Evolutionary conservation across 2,113 vertebrate species (phyloP), one percentile per base, ranked within the genome.

Genomic region (Morone saxatilis): DNA sequence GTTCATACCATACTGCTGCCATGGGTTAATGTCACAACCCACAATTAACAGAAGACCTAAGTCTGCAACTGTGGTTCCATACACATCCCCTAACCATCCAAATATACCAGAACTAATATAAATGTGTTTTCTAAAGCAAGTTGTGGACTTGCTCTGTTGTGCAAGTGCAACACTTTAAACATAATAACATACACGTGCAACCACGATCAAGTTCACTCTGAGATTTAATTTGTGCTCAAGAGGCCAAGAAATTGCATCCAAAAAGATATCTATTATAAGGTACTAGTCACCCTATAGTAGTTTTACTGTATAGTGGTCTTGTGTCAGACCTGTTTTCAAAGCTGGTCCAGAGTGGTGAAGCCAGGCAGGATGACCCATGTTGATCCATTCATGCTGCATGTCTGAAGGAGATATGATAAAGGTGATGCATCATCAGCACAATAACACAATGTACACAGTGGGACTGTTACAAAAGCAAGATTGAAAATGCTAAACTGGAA

Each of bases 381-480:
- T 51, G 53, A 68, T 81, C 43, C 50, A 74, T 53, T 53, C 17
- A 59, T 19, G 50, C 67, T 67, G 60, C 60, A 36, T 45, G 57
- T 60, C 51, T 77, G 36, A 78, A 77, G 71, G 17, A 71, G 12
- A 66, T 22, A 14, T 22, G 7, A 66, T 25, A 31, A 10, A 5
- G 17, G 8, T 41, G 20, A 66, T 20, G 10, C 14, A 57, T n/a
- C 19, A 70, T 2, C 41, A 60, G 17, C 36, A 47, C 43, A 16
- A 1, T 17, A 17, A 40, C 43, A 22, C 8, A 38, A 65, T 3
- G 16, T 51, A 51, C 12, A 38, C 38, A 54, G 38, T 20, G 6
- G 48, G 14, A 48, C 48, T 56, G 19, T 31, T 48, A 56, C 25
- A 47, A 66, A 2, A 50, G 14, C 7, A 47, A 54, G 1, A 59